A percentile compares a stretch with the other conserved stretches of the same genome.
These are phyloP conservation scores for Astur gentilis DNA, from an alignment of 2,113 vertebrate species.

Conservation along the genomic window DNA sequence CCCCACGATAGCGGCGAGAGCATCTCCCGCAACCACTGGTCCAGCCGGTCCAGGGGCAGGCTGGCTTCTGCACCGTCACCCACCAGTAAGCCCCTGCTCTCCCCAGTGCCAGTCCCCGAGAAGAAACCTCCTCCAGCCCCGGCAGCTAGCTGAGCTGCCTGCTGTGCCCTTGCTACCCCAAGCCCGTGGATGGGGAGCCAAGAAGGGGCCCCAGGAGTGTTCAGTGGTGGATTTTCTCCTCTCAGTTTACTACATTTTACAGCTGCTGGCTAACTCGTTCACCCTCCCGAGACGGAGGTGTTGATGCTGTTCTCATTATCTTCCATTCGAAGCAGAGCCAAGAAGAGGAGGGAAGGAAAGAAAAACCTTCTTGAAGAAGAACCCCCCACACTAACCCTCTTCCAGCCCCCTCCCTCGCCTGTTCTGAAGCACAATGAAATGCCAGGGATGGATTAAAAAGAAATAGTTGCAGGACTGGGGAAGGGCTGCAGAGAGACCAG, in stretches of 20 bases:
- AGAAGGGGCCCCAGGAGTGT: background rate
- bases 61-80: background rate
- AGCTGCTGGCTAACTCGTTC: slow-evolving; percentile 5
- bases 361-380: background rate
- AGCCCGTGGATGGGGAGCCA: background rate
- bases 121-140: background rate
- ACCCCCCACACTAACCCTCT: background rate
- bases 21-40: background rate
- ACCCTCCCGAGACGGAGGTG: background rate
- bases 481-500: background rate
- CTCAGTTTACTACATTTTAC: background rate
- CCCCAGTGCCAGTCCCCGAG: background rate
- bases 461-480: background rate
- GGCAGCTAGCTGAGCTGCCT: background rate
- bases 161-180: background rate
- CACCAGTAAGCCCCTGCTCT: background rate
- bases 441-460: background rate
- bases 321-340: background rate
- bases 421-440: background rate
- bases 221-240: background rate
- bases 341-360: background rate
- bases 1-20: rapidly evolving
- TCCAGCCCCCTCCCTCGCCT: background rate
- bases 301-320: background rate
- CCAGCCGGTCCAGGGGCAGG: background rate